Evolutionary conservation across 2,888 invertebrate species (phyloP), one percentile per base, ranked within the genome.

Genomic region (Tenodera sinensis): DNA sequence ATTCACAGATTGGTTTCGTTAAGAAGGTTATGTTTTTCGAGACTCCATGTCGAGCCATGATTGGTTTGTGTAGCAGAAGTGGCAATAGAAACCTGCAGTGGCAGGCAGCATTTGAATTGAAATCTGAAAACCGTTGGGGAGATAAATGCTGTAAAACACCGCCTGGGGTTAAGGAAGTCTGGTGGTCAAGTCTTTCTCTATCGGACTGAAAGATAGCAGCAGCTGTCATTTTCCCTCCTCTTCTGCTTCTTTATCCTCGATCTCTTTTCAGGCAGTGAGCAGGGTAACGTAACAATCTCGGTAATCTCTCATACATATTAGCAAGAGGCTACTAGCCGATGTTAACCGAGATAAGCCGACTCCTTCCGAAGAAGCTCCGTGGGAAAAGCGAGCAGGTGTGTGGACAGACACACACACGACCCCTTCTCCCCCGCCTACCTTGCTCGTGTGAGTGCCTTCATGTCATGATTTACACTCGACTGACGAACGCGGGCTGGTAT

Each of bases 351-450:
- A 83, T 54, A 47, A 30, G 83, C 83, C 90, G 90, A 90, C 30
- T 28, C n/a, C 83, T 28, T 27, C 84, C 90, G 90, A 90, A 89
- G 89, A 47, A 85, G 86, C 71, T 86, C 89, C 90, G 90, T 90
- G 90, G 90, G 90, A 90, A 90, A 88, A 83, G 28, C 71, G 89
- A 89, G 90, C 90, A 90, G 90, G 90, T 90, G 90, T 89, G 89
- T 83, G 82, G 82, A 30, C 20, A 83, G 47, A 87, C 28, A 54
- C 54, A 54, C 82, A 82, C 54, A 81, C 47, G 71, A 42, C 83
- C 81, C 30, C 81, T 87, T 87, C 81, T 82, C 7, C 87, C 25
- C 27, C 71, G 25, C 83, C 87, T 71, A 28, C 30, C 30, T 30
- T 20, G 34, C 71, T 14, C 25, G 84, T 28, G 14, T 25, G 47